phyloP scores from a whole-genome alignment of 2,113 vertebrate genomes.

The Bubo scandiacus region DNA sequence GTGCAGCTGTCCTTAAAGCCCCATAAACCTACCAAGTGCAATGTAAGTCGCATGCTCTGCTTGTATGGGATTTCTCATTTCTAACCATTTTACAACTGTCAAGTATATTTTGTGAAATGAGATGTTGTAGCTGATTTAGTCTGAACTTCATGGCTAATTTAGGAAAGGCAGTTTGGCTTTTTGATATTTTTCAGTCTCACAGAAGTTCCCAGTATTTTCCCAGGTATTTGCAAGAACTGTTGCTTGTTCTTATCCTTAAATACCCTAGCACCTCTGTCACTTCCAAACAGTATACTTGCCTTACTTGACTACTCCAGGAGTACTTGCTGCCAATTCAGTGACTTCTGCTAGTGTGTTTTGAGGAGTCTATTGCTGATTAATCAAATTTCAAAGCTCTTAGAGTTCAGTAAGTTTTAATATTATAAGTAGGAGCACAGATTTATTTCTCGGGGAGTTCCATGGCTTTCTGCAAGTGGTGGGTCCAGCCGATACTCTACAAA shows the following conservation, averaged over 20 bases:
- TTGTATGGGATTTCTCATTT: background rate
- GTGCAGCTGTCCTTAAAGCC: background rate
- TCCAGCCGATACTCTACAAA: background rate
- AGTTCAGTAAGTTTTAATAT: background rate
- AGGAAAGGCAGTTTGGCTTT: background rate
- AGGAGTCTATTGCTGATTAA: background rate
- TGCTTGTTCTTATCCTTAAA: background rate
- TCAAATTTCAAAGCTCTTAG: background rate
- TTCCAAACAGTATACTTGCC: background rate
- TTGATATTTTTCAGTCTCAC: background rate
- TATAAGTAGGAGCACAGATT: background rate
- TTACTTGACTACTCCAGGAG: background rate
- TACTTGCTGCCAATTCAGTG: background rate
- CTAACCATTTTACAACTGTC: background rate
- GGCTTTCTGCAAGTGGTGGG: background rate
- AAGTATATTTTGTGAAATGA: background rate
- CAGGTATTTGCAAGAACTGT: background rate
- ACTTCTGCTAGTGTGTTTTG: background rate
- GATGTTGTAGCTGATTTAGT: background rate
- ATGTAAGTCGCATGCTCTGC: background rate
- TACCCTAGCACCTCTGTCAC: background rate
- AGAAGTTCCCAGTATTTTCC: background rate
- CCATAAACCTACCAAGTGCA: background rate
- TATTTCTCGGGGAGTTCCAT: background rate
- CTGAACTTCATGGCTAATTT: background rate